Evolutionary conservation across 2,888 invertebrate species (phyloP), one percentile per base, ranked within the genome.

Genomic region (Entomobrya multifasciata): DNA sequence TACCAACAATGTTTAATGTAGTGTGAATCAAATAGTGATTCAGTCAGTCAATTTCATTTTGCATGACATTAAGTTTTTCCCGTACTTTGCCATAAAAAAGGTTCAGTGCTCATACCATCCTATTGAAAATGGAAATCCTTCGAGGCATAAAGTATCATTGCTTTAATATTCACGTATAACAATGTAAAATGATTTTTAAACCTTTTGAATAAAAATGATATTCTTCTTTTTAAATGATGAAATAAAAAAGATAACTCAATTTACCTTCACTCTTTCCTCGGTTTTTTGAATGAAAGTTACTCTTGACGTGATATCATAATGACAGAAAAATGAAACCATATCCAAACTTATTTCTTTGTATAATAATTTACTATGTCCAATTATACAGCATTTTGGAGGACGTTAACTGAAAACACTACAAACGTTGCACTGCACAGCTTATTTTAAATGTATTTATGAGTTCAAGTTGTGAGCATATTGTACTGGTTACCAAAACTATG

Each of bases 41-140:
- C 82, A 87, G 87, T 87, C 87, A 87, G 87, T 87, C 87, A 87
- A 87, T 77, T 87, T 80, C 78, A 78, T 82, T 87, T 87, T 72
- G 52, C 78, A 81, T 87, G 77, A 72, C 78, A 78, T 77, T 82
- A 77, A 82, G 60, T 36, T 78, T 72, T 86, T 86, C 65, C 36
- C 36, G 4, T 36, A 36, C 36, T 36, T 72, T 72, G 79, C 55
- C 27, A 67, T 41, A 65, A 74, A 80, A 85, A 80, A 74, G 22
- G 78, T 36, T 70, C 47, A 22, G 20, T 49, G 70, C 22, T 22
- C 13, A 13, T 47, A 25, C 13, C 15, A 25, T 36, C 4, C 25
- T 44, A 11, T 11, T 20, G 44, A 60, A 77, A 36, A 36, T 36
- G 36, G 36, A 36, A 36, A 36, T 36, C 36, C 36, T 36, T n/a